phyloP scores from a whole-genome alignment of 1,140 invertebrate genomes.

The Brachionus calyciflorus region DNA sequence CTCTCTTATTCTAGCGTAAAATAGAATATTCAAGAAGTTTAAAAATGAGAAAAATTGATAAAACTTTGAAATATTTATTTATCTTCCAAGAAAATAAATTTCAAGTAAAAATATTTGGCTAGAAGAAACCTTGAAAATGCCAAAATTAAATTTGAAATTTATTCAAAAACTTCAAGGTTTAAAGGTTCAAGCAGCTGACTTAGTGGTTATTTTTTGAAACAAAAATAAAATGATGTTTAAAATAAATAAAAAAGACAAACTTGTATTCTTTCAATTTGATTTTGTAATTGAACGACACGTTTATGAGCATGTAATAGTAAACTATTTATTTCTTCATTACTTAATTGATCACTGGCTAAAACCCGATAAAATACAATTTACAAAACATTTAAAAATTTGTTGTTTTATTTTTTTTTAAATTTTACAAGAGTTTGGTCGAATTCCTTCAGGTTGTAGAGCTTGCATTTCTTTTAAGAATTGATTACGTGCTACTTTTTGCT shows the following conservation, averaged over 20 bases:
- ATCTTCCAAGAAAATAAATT: no score
- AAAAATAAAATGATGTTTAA: no score
- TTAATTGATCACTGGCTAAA: conserved; percentile 48
- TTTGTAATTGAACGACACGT: conserved; percentile 63
- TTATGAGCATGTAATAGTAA: conserved; percentile 64
- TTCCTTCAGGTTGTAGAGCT: conserved; percentile 39
- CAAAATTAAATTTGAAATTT: no score
- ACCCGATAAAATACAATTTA: neutral
- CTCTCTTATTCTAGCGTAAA: no score
- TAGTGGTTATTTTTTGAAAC: no score
- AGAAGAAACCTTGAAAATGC: no score
- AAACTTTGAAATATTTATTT: no score
- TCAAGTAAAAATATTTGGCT: no score
- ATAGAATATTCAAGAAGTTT: no score
- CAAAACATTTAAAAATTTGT: neutral
- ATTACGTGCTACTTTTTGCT: conserved; percentile 30
- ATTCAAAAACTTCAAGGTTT: no score
- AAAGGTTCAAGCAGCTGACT: no score
- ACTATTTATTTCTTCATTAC: conserved; percentile 63
- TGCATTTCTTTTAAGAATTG: conserved; percentile 46
- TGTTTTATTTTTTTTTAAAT: neutral
- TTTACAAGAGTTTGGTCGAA: neutral
- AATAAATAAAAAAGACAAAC: conserved; percentile 48
- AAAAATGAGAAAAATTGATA: no score
- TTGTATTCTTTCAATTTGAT: conserved; percentile 61